These are phyloP conservation scores for Poecilia latipinna DNA, from an alignment of 2,113 vertebrate species.

Conservation along the genomic window DNA sequence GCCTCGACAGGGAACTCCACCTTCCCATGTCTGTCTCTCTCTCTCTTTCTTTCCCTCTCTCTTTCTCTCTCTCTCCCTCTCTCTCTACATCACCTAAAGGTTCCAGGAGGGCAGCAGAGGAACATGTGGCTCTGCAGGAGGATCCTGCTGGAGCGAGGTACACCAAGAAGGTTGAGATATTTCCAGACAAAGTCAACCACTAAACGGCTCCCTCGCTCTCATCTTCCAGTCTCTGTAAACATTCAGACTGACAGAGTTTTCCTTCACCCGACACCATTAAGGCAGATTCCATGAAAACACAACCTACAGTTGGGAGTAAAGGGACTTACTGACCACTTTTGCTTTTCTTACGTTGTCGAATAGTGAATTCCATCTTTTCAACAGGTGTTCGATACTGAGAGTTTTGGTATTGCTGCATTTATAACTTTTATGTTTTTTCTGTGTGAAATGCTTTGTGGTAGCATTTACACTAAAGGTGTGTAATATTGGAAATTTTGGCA, in stretches of 20 bases:
- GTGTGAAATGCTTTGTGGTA: too few relatives aligned
- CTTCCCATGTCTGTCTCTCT: slow-evolving; percentile 28
- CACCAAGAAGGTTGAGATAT: slow-evolving; percentile 45
- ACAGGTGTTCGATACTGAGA: too few relatives aligned
- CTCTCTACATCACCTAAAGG: not conserved
- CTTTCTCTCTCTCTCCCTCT: not conserved
- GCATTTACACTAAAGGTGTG: too few relatives aligned
- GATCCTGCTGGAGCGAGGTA: slow-evolving; percentile 25
- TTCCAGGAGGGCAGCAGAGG: not conserved
- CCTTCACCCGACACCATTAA: slow-evolving; percentile 50
- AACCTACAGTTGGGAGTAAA: slow-evolving; percentile 24
- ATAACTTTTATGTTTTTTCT: too few relatives aligned
- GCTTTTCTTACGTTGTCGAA: slow-evolving; percentile 11
- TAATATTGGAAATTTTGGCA: too few relatives aligned
- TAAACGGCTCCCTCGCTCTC: slow-evolving; percentile 31
- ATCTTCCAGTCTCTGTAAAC: slow-evolving; percentile 59
- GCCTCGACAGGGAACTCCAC: slow-evolving; percentile 37
- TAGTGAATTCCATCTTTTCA: slow-evolving; percentile 28
- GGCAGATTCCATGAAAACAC: slow-evolving; percentile 59
- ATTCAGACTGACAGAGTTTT: slow-evolving; percentile 38
- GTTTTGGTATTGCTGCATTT: too few relatives aligned
- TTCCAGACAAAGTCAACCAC: slow-evolving; percentile 53
- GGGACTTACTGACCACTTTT: slow-evolving; percentile 19
- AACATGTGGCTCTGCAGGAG: slow-evolving; percentile 49
- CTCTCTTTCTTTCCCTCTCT: too few relatives aligned